Base-by-base conservation (phyloP, 1,140 invertebrate species). In the Nasonia longicornis region DNA sequence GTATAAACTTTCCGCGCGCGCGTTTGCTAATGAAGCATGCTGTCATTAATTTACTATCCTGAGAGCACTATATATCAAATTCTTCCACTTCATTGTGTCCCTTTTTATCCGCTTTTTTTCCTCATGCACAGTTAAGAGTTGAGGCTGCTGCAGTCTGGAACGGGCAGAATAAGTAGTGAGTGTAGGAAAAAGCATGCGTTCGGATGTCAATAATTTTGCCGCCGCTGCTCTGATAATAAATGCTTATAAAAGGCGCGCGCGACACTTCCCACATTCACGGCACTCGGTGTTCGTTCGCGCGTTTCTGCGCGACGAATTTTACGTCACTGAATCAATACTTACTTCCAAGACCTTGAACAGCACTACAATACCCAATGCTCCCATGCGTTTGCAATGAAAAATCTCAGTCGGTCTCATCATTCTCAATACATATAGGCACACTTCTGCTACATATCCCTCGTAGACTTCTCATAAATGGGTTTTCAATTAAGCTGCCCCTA, bases 321-420 rank as follows among this genome's bases (percentile, higher is more conserved):
- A 64, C 71, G 58, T 76, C 76, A 69, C 72, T 52, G 83, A 85
- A 86, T 86, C 85, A 85, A 86, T 86, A 86, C 82, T 83, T 12
- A 48, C 8, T n/a, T 64, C 22, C 26, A 82, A 84, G 81, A 82
- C 81, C 69, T 78, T 75, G 26, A 31, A 69, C 66, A 45, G 31
- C 67, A 69, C 48, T 77, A 66, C 48, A 42, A 67, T 74, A 66
- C 38, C 52, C 6, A n/a, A 16, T 78, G 8, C 35, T 29, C 26
- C 26, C 22, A 67, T 31, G 22, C 8, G 48, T 22, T 58, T 66
- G 58, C 38, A 74, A 10, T 70, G 1, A 64, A 64, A n/a, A 58
- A 69, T 67, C 66, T 29, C 22, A 31, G 31, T 67, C 22, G 66
- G 16, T 52, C 45, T 35, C 48, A 48, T 22, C 11, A 64, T 26